Evolutionary conservation across 2,797 vertebrate species (phyloP), one percentile per base, ranked within the genome.

Genomic region (Adrianichthys oophorus): DNA sequence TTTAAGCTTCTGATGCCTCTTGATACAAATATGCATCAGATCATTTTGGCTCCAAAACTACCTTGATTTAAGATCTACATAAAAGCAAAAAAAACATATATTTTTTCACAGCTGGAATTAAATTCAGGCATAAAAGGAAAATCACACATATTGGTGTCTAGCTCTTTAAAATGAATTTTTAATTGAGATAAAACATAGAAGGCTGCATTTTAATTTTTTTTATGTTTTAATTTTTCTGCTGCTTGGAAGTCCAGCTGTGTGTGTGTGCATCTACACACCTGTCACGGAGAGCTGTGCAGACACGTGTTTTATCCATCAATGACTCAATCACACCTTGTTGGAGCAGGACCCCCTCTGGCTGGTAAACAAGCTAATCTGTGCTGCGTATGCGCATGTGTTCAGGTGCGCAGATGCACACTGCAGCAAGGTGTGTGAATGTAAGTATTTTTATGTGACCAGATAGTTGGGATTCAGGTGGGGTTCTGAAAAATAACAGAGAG

Each of bases 281-380:
- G 64, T 69, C 76, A 45, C 67, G 4, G 24, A 56, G 81, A 78
- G 70, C 76, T 87, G 87, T 89, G 87, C 83, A 78, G 79, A 72
- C 80, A 84, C 87, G 79, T 85, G 85, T 65, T 77, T 62, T 17
- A 76, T 73, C 65, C 77, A 90, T 90, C 87, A 90, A 82, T 65
- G 64, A 70, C 74, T 80, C 70, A 66, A 80, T 84, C 78, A 86
- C 64, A 78, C 76, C 71, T 80, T 80, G 79, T 73, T 74, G 59
- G 72, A 86, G 71, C 75, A 72, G 76, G 73, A 78, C 85, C 81
- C 88, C 90, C 79, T 80, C 87, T 45, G 83, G 78, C 75, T 78
- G 43, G 80, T 84, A 88, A 87, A 90, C 81, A 86, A 86, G 74
- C 79, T 88, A 86, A 87, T 88, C 84, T 85, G 65, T 53, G 51